Base-by-base conservation (phyloP, 2,113 vertebrate genomes). In the Ptilorrhoa leucosticta region DNA sequence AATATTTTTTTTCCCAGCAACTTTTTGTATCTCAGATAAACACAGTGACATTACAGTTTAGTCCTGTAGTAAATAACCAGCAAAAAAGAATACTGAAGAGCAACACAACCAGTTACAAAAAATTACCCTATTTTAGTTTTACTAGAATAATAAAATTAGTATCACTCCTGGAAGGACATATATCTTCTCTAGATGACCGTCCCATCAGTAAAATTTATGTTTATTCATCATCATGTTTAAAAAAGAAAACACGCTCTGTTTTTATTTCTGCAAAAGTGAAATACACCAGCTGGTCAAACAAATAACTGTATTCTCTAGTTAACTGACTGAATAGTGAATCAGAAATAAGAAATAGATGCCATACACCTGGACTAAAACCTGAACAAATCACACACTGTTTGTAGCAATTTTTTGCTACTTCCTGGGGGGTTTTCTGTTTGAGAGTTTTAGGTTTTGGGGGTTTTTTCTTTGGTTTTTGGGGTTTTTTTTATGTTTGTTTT, bases 401-500 rank as follows among this genome's bases (percentile, higher is more conserved):
- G 2, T 28, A 64, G 13, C 3, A 76, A 17, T 31, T 58, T 54
- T 42, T 13, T 58, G 8, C 11, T 13, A 1, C 4, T 86, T 68
- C 5, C 3, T 21, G 3, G 4, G 7, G 2, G n/a, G 4, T 4
- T 13, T 11, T 47, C 15, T 45, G 7, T 47, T 47, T 7, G 14
- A 9, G 16, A 8, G 5, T 13, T 60, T 51, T 35, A 17, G 3
- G 13, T 7, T 69, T 39, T 9, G 15, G 4, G 14, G 23, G 3
- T 6, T 42, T 26, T n/a, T 30, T 22, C 4, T n/a, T 73, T 28
- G 21, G 5, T 11, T 48, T 47, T 42, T 47, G 4, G 3, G 17
- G 4, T 6, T 23, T n/a, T 16, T n/a, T 44, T 73, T n/a, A 31
- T 37, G 2, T 14, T 63, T 50, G 1, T 20, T 37, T 71, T n/a